These are phyloP conservation scores for Zaprionus bogoriensis DNA, from an alignment of 2,888 invertebrate species.

Conservation along the genomic window DNA sequence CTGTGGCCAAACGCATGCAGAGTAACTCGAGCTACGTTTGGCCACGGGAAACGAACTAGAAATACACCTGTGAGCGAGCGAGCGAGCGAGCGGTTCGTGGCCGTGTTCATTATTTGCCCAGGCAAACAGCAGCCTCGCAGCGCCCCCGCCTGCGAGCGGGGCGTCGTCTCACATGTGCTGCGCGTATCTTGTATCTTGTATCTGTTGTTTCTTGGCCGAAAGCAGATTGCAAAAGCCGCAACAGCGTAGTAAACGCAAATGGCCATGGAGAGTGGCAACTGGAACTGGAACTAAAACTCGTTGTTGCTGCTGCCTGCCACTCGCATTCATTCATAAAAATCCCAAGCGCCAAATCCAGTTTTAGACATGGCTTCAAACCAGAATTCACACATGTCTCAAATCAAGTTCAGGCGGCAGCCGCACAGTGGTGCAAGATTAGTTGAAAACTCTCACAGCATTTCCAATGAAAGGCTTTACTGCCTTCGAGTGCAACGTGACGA, in stretches of 20 bases:
- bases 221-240: constrained; percentile 70
- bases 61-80: constrained; percentile 69
- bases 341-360: constrained; percentile 78
- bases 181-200: constrained; percentile 46
- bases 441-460: neutral
- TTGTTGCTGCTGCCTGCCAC: constrained; percentile 29
- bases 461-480: too few species aligned
- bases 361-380: constrained; percentile 65
- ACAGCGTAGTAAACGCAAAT: constrained; percentile 67
- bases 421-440: constrained; percentile 36
- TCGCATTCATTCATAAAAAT: constrained; percentile 78
- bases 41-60: constrained; percentile 59
- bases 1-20: too few species aligned
- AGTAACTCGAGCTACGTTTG: constrained; percentile 60
- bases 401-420: constrained; percentile 46
- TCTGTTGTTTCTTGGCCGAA: constrained; percentile 47
- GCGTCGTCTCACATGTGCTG: constrained; percentile 42
- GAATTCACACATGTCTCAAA: constrained; percentile 65
- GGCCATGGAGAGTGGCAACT: constrained; percentile 58
- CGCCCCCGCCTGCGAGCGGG: too few species aligned
- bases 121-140: too few species aligned
- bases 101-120: constrained; percentile 62
- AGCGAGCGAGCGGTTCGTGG: too few species aligned
- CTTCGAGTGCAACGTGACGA: too few species aligned
- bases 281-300: constrained; percentile 27